Conservation (phyloP, 2,113 vertebrate genomes). For the Ahaetulla prasina region DNA sequence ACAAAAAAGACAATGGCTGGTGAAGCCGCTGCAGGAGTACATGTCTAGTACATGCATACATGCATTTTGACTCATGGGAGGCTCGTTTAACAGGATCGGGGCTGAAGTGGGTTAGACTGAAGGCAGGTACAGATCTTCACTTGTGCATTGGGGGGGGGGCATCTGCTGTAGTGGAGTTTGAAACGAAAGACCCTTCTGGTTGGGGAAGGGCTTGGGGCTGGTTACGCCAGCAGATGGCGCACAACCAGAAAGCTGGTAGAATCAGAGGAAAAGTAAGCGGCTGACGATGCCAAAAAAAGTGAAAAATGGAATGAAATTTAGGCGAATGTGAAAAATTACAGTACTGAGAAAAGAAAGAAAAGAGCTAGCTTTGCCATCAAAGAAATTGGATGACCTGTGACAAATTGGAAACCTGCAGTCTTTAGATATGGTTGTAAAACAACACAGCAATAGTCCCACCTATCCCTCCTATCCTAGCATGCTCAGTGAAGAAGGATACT, state of each 20-base stretch:
- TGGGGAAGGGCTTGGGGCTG: neutral
- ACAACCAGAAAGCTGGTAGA: neutral
- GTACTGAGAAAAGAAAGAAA: neutral
- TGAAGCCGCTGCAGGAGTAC: neutral
- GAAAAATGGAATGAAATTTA: neutral
- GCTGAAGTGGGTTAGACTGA: neutral
- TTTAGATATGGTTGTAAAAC: neutral
- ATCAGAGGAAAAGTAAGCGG: neutral
- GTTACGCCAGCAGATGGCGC: neutral
- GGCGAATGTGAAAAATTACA: neutral
- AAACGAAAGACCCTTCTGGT: neutral
- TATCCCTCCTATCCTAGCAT: neutral
- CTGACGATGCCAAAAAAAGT: neutral
- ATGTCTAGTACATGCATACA: neutral
- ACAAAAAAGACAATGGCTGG: slow-evolving; percentile 12
- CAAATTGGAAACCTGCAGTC: neutral
- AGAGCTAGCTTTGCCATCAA: neutral
- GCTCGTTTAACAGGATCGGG: neutral
- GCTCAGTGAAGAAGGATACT: neutral
- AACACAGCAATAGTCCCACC: neutral
- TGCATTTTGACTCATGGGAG: neutral
- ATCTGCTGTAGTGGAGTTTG: neutral
- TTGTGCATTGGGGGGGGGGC: neutral
- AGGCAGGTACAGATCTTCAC: neutral
- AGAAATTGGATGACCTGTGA: no score